Evolutionary conservation across 2,113 vertebrate species (phyloP).

Genomic region (Actenoides lindsayi): DNA sequence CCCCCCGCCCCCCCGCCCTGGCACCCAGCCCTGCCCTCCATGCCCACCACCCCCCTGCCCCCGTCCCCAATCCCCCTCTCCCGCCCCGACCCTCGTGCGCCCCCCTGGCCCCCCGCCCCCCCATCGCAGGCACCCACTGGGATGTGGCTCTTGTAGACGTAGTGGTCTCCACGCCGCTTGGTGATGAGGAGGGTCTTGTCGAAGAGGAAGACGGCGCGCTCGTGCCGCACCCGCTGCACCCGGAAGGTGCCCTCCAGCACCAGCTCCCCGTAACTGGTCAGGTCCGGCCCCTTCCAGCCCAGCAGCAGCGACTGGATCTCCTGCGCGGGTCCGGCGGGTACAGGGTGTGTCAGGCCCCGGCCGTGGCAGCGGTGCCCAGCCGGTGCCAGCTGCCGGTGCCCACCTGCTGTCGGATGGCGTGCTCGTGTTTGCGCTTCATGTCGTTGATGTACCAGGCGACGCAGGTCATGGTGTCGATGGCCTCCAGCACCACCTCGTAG

Average conservation of each 20-base stretch:
- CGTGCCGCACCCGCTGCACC: slow-evolving; percentile 88
- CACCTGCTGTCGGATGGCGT: slow-evolving; percentile 93
- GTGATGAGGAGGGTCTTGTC: slow-evolving; percentile 92
- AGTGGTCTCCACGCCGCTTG: slow-evolving; percentile 93
- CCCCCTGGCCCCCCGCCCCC: too few species aligned
- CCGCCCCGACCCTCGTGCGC: neutral
- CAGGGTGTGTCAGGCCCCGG: rapidly evolving
- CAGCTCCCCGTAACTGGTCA: slow-evolving; percentile 92
- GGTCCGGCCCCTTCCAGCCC: slow-evolving; percentile 94
- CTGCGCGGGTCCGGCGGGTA: slow-evolving; percentile 42
- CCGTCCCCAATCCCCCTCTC: neutral
- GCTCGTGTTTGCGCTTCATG: slow-evolving; percentile 98
- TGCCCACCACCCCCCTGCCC: neutral
- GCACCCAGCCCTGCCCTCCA: neutral
- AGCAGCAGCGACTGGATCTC: slow-evolving; percentile 95
- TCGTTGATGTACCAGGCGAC: slow-evolving; percentile 99
- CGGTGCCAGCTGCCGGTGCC: neutral
- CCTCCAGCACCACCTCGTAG: slow-evolving; percentile 91
- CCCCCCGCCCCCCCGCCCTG: neutral
- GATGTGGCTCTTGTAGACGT: slow-evolving; percentile 91
- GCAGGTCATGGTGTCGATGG: slow-evolving; percentile 95
- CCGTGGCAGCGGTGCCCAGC: rapidly evolving
- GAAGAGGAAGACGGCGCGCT: slow-evolving; percentile 93
- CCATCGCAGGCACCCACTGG: slow-evolving; percentile 73
- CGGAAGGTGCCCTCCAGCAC: slow-evolving; percentile 95